Conservation (phyloP, 2,113 vertebrate species). For the Chelonoidis abingdonii region DNA sequence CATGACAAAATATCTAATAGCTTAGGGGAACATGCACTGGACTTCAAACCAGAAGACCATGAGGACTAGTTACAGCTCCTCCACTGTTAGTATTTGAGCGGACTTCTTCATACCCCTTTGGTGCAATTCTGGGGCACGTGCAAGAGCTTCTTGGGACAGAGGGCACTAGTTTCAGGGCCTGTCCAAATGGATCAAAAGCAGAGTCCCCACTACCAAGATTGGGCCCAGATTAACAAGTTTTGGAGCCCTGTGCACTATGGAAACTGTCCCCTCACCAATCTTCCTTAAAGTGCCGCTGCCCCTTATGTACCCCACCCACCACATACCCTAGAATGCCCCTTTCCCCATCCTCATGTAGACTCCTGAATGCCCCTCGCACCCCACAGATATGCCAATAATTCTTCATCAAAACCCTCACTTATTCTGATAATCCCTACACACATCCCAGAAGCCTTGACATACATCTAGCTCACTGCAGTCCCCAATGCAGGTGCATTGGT, state of each 20-base stretch:
- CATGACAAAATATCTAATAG: background rate
- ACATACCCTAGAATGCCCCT: background rate
- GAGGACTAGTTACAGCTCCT: background rate
- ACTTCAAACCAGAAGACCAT: background rate
- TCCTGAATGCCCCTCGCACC: background rate
- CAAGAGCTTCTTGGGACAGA: background rate
- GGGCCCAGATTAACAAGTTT: background rate
- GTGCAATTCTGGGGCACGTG: background rate
- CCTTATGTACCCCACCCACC: background rate
- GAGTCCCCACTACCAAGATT: background rate
- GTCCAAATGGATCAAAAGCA: background rate
- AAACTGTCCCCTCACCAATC: background rate
- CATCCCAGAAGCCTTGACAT: background rate
- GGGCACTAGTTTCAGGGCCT: background rate
- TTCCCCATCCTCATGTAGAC: background rate
- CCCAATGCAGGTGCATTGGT: background rate
- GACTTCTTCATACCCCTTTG: background rate
- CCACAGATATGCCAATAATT: background rate
- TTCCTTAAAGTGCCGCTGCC: background rate
- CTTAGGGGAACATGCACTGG: background rate
- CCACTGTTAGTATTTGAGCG: background rate
- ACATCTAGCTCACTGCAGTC: background rate
- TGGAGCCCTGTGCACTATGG: too few species aligned
- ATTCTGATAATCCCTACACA: background rate
- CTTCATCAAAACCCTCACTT: background rate